phyloP scores from a whole-genome alignment of 2,113 vertebrate species.

The Sceloporus undulatus region DNA sequence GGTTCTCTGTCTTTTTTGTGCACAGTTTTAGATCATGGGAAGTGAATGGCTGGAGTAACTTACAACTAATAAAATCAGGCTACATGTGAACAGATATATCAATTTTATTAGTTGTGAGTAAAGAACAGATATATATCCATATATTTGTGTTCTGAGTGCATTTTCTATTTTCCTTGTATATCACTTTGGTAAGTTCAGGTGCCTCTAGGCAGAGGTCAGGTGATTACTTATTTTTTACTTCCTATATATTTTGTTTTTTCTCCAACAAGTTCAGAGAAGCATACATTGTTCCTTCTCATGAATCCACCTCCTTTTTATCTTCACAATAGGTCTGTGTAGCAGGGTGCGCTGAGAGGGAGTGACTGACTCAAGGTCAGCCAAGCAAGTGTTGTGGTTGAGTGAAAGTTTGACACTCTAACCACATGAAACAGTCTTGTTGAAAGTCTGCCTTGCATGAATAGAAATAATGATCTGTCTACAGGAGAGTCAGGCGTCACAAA shows the following conservation, averaged over 20 bases:
- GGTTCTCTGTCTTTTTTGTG: background rate
- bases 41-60: background rate
- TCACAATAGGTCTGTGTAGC: background rate
- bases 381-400: background rate
- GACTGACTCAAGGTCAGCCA: background rate
- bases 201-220: background rate
- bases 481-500: background rate
- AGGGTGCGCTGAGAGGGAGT: no score
- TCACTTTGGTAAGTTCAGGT: background rate
- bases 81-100: background rate
- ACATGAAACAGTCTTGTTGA: background rate
- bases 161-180: background rate
- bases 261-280: background rate
- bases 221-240: background rate
- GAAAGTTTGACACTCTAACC: background rate
- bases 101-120: background rate
- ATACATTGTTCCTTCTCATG: background rate
- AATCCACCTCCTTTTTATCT: background rate
- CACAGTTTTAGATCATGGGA: background rate
- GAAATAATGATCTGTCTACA: background rate
- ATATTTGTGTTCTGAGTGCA: background rate
- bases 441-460: background rate
- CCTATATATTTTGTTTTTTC: background rate
- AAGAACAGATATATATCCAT: background rate
- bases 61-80: background rate